Evolutionary conservation across 2,113 vertebrate genomes (phyloP), one percentile per base, ranked within the genome.

Genomic region (Chrysemys picta): DNA sequence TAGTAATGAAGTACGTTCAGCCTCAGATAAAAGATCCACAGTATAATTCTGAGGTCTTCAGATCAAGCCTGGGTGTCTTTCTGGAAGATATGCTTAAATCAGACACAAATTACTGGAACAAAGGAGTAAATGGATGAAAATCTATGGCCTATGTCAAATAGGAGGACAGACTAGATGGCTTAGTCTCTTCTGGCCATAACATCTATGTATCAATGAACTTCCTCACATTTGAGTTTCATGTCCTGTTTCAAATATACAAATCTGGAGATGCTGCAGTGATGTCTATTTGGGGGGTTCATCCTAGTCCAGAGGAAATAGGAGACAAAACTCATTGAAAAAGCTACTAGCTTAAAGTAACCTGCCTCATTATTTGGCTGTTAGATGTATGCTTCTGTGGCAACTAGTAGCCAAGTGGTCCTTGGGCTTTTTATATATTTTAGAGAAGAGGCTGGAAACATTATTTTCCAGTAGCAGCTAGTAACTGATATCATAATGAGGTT

Each of bases 221-320:
- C 83, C 25, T 90, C 42, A 57, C 1, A 2, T 42, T 82, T 90
- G 75, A 13, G 57, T 96, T 90, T 93, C 31, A 82, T 5, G 78
- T 8, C 9, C 10, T 2, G 4, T 87, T 89, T 50, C 10, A 85
- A 90, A 82, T 1, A 3, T 65, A 10, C 1, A 21, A 19, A 1
- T 57, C 5, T 31, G 24, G 8, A 87, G 89, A 88, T 47, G 1
- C 16, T 65, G 59, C 31, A 35, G 7, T 65, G 14, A 65, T 35
- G 31, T 65, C 31, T 31, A 35, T 65, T 65, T 65, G 62, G 16
- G 29, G 31, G 16, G n/a, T 65, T n/a, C 6, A 65, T 19, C 35
- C 6, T n/a, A 16, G 62, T 65, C 38, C 21, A 24, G 21, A 76
- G 38, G 22, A 35, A 69, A n/a, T 8, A n/a, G 62, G 17, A 69